These are phyloP conservation scores for Marmota monax DNA, from an alignment of 2,113 vertebrate genomes.

Conservation along the genomic window DNA sequence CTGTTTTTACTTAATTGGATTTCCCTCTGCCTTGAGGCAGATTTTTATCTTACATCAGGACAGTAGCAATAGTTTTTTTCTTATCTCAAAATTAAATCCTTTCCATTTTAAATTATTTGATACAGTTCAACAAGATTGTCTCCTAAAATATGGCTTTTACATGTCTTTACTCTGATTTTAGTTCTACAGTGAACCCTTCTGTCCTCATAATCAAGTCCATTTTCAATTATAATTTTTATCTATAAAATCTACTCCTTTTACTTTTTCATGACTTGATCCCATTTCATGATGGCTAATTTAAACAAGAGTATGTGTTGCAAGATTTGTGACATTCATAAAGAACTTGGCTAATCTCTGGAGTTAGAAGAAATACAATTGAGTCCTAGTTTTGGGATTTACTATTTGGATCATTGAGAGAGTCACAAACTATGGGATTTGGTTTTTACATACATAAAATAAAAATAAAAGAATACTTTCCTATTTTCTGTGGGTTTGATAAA, in stretches of 20 bases:
- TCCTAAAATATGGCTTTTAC: neutral
- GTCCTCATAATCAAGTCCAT: neutral
- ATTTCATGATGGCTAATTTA: neutral
- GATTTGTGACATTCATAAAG: neutral
- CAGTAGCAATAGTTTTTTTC: constrained; percentile 22
- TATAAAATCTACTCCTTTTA: neutral
- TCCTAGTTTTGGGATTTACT: neutral
- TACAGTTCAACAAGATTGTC: constrained; percentile 10
- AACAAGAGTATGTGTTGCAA: neutral
- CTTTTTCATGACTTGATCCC: neutral
- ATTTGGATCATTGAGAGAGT: neutral
- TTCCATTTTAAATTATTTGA: neutral
- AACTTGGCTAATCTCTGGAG: neutral
- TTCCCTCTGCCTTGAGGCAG: neutral
- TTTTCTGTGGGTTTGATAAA: neutral
- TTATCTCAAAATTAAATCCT: constrained; percentile 23
- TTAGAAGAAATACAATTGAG: neutral
- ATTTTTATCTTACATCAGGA: neutral
- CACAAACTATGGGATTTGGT: neutral
- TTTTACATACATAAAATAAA: neutral
- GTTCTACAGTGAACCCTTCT: neutral
- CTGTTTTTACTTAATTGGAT: neutral
- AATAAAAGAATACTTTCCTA: neutral
- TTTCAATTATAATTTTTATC: neutral
- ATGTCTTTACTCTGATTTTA: neutral